Evolutionary conservation across 2,888 invertebrate genomes (phyloP).

Genomic region (Epistrophe eligans): DNA sequence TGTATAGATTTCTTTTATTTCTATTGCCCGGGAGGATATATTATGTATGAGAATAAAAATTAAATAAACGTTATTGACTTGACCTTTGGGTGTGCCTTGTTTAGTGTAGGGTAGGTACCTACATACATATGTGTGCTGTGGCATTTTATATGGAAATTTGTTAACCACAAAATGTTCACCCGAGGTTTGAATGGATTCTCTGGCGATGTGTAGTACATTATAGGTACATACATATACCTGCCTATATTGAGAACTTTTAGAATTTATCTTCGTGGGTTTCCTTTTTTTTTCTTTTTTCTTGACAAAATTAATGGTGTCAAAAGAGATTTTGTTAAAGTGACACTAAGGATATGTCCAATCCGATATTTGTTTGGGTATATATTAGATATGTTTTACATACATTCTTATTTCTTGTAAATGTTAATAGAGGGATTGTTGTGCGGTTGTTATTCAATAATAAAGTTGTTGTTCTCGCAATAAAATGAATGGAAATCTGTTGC

Average conservation of each 20-base stretch:
- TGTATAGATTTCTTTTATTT: constrained; percentile 4
- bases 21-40: constrained; percentile 11
- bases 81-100: constrained; percentile 58
- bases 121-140: constrained; percentile 32
- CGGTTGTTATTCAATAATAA: neutral
- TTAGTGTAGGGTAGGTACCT: too few species aligned
- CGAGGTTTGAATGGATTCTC: constrained; percentile 29
- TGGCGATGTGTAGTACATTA: neutral
- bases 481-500: neutral
- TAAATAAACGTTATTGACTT: constrained; percentile 74
- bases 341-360: constrained; percentile 14
- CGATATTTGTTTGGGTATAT: neutral
- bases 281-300: constrained; percentile 27
- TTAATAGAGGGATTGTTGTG: neutral
- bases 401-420: constrained; percentile 11
- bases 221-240: neutral
- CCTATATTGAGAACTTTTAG: constrained; percentile 26
- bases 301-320: constrained; percentile 41
- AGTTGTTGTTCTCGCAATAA: neutral
- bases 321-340: constrained; percentile 18
- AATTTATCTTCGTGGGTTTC: constrained; percentile 37
- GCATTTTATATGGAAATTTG: constrained; percentile 72
- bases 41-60: constrained; percentile 29
- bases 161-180: constrained; percentile 59
- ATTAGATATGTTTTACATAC: neutral